Base-by-base conservation (phyloP, 2,888 invertebrate genomes). In the Hypomecis punctinalis region DNA sequence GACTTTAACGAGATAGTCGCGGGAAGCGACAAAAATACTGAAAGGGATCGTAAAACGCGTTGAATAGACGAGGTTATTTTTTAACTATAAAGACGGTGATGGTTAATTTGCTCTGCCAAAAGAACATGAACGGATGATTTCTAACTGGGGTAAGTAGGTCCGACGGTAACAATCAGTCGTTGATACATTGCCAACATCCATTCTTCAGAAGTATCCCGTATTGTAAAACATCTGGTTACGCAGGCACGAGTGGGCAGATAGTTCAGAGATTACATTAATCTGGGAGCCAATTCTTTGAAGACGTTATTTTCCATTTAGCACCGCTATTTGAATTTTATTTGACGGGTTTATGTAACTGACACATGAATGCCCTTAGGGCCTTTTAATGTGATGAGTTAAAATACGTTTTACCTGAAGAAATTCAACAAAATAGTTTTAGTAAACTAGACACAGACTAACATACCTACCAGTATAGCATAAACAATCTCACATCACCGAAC, bases 251-350 rank as follows among this genome's bases (percentile, higher is more conserved):
- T 71, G 71, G 66, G 69, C 53, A 58, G 68, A 49, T 61, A 58
- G 61, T 52, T 64, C 65, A 67, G 61, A 57, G 67, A 63, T 64
- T 66, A 65, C 65, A 61, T 65, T 65, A 66, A 70, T 71, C 72
- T 63, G 54, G 66, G 70, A 76, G 76, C 74, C 74, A 75, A 76
- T 82, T 76, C 75, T 75, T 74, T 52, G 40, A 52, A 49, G 60
- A 49, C 47, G 37, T 56, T 51, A 56, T 51, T 37, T 63, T 48
- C 40, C 42, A 45, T 49, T 56, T 46, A 46, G 33, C 56, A 51
- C 33, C 35, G 10, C 56, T 13, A 10, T 62, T 36, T 33, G 39
- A 35, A n/a, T 49, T 54, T 53, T 60, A 43, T 54, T 61, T 61
- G 55, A 61, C 61, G 42, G 23, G 51, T 65, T 62, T 49, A 67